phyloP scores from a whole-genome alignment of 2,113 vertebrate genomes.

The Tychaedon coryphoeus region DNA sequence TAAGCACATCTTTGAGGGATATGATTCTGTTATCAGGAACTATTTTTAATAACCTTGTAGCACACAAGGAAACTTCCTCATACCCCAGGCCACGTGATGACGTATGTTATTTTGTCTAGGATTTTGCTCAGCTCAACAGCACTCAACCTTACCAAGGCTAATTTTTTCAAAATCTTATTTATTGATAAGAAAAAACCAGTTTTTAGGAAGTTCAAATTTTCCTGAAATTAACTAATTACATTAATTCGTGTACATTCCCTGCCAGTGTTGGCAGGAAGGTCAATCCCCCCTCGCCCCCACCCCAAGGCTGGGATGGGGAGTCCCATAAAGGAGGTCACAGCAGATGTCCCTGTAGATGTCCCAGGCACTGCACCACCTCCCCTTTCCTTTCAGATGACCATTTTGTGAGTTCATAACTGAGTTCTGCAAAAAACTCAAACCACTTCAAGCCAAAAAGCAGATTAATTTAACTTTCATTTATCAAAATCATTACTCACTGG shows the following conservation, averaged over 20 bases:
- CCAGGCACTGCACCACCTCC: fast-evolving
- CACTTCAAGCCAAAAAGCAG: neutral
- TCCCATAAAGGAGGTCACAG: neutral
- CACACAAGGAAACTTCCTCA: neutral
- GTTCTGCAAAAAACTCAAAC: neutral
- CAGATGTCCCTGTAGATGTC: neutral
- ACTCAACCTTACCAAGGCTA: neutral
- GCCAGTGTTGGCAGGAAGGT: neutral
- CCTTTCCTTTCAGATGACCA: neutral
- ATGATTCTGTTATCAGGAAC: neutral
- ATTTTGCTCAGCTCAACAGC: neutral
- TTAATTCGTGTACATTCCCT: fast-evolving
- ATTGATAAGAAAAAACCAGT: neutral
- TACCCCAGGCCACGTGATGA: fast-evolving
- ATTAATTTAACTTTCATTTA: neutral
- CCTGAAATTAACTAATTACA: neutral
- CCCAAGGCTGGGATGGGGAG: neutral
- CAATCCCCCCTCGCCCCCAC: fast-evolving
- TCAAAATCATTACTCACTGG: neutral
- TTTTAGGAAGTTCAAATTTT: neutral
- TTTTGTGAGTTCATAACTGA: neutral
- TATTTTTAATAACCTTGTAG: neutral
- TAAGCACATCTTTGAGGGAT: neutral
- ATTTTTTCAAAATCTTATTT: neutral
- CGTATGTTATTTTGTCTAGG: neutral